Base-by-base conservation (phyloP, 2,797 vertebrate species). In the Acanthiza pusilla region DNA sequence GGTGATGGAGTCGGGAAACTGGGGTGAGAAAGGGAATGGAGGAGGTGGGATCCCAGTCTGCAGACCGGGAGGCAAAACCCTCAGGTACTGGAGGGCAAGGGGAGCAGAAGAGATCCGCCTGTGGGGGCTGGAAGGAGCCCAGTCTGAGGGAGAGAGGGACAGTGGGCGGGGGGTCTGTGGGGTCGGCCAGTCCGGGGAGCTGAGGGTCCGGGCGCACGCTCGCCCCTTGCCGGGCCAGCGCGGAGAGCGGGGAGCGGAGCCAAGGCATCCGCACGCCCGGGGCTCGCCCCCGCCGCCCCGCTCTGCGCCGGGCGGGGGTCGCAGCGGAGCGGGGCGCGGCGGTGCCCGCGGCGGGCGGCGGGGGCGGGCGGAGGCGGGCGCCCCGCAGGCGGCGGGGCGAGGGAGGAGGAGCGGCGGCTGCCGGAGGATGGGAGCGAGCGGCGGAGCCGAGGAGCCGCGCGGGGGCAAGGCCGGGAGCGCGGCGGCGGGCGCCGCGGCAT, bases 391-490 rank as follows among this genome's bases (percentile, higher is more conserved):
- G 20, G 84, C 51, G 83, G 55, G 77, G 88, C 53, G 55, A 48
- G 51, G 74, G 70, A 58, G 75, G 45, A 57, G 86, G 13, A 65
- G 82, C 65, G 42, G 78, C 82, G 77, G 34, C 84, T 47, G 85
- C 71, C 84, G 92, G 88, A 30, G 85, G 95, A 75, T 93, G 95
- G 91, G 67, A 72, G 88, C 73, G 73, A 43, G 82, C 62, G 60
- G 62, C 51, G 93, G 90, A 85, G 96, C 91, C 95, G 91, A 81
- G 95, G 92, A 68, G 94, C 58, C 45, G 93, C 25, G 84, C 42
- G 48, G 71, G 82, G 85, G 96, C 91, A 85, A 40, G 91, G 94
- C 92, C 91, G 82, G 95, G 72, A 82, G 89, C 81, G 96, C 94
- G 76, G 92, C 82, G 53, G 91, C 45, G 34, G 89, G 96, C 81